These are phyloP conservation scores for Apodemus speciosus DNA, from an alignment of 2,113 vertebrate species.

Conservation along the genomic window DNA sequence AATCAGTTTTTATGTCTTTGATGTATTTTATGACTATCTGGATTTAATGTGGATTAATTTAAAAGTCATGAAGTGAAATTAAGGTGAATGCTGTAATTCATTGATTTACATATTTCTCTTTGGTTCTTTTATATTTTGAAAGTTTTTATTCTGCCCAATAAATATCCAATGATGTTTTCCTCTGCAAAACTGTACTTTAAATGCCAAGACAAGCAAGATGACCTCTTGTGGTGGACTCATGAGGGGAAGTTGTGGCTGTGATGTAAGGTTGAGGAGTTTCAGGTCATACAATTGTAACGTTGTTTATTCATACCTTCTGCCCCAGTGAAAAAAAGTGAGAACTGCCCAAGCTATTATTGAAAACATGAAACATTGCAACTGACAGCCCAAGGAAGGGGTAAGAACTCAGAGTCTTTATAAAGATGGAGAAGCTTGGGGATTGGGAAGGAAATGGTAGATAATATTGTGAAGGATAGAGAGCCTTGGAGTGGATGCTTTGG, in stretches of 20 bases:
- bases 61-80: neutral
- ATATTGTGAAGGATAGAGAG: neutral
- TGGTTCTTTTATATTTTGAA: neutral
- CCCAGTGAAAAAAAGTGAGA: neutral
- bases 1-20: constrained; percentile 11
- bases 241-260: neutral
- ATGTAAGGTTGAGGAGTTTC: neutral
- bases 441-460: neutral
- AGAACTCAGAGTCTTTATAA: neutral
- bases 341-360: neutral
- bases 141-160: neutral
- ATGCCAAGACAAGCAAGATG: neutral
- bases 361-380: neutral
- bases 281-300: neutral
- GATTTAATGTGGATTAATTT: constrained; percentile 17
- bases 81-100: neutral
- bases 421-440: neutral
- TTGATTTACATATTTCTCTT: neutral
- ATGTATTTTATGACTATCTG: constrained; percentile 16
- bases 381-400: neutral
- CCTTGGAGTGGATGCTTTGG: too few relatives aligned
- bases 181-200: neutral
- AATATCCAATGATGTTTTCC: neutral
- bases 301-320: neutral
- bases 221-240: neutral